Evolutionary conservation across 2,113 vertebrate species (phyloP), one percentile per base, ranked within the genome.

Genomic region (Circaetus gallicus): DNA sequence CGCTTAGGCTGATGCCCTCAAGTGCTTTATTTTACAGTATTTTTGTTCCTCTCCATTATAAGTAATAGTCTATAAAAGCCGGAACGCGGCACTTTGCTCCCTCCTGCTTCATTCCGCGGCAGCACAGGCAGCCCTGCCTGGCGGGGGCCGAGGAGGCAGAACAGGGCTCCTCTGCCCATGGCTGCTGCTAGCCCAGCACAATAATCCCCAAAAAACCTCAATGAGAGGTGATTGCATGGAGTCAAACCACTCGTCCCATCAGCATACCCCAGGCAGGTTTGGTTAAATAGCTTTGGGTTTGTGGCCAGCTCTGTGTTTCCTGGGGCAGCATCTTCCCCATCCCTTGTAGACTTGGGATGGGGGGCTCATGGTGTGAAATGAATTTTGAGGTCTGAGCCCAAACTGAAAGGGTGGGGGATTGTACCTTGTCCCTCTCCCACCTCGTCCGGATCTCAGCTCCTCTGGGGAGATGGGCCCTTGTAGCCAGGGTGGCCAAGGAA

Each of bases 11-110:
- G 94, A 89, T 4, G 29, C 86, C 89, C 94, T 92, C 45, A 47
- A 86, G 91, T 86, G 83, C 56, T 96, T 95, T 95, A 84, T 96
- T 95, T 95, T 89, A 94, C 76, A 92, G 67, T 56, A 25, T 77
- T 96, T 96, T 89, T 94, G 72, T 95, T 95, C 83, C 79, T 90
- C 72, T 86, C 89, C 56, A 59, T 93, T 95, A 71, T 81, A 91
- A 65, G 86, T 56, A 88, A 92, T 29, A 77, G 95, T 40, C 83
- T 77, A 73, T 89, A 83, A 95, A 93, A 93, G 95, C 83, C 0
- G 0, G 67, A 86, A 91, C 1, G 1, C 2, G 14, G 89, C 83
- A 42, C 59, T 95, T 83, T 61, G 58, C 61, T 92, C 50, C 67
- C 28, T 89, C 45, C 59, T 83, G 74, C 85, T 90, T 40, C 58